phyloP scores from a whole-genome alignment of 2,797 vertebrate genomes.

The Catostomus latipinnis region DNA sequence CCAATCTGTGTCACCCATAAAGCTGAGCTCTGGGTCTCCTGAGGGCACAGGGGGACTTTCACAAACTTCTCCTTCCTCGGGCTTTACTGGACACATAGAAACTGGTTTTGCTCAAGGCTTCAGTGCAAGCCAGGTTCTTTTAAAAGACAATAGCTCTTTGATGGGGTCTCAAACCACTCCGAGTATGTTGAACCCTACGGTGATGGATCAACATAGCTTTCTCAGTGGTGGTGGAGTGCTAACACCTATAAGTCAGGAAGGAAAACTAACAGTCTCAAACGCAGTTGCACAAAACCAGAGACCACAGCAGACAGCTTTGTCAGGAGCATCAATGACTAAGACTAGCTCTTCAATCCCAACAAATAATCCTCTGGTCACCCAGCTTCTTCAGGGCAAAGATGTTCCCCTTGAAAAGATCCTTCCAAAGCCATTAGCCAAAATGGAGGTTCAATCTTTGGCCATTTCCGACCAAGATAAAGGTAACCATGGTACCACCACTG shows the following conservation, averaged over 20 bases:
- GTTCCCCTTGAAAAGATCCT: conserved; percentile 94
- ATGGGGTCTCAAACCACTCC: conserved; percentile 51
- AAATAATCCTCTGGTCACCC: conserved; percentile 93
- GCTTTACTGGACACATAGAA: conserved; percentile 55
- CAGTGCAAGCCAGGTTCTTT: conserved; percentile 53
- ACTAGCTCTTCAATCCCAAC: conserved; percentile 85
- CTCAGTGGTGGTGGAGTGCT: conserved; percentile 53
- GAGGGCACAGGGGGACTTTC: conserved; percentile 31
- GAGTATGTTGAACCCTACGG: conserved; percentile 18
- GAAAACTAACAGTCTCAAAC: conserved; percentile 1
- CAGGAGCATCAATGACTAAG: conserved; percentile 68
- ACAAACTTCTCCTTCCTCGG: conserved; percentile 46
- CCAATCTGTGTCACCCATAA: conserved; percentile 60
- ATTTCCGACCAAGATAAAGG: conserved; percentile 62
- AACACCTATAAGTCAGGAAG: conserved; percentile 49
- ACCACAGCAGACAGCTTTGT: conserved; percentile 60
- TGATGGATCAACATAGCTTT: conserved; percentile 22
- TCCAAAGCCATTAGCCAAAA: conserved; percentile 84
- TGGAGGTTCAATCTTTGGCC: conserved; percentile 71
- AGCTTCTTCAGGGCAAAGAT: conserved; percentile 93
- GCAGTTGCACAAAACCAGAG: conserved; percentile 66
- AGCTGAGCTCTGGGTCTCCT: conserved; percentile 54
- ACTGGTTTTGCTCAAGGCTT: conserved; percentile 53
- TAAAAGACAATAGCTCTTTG: conserved; percentile 52
- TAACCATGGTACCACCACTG: conserved; percentile 1